Conservation (phyloP, 2,113 vertebrate genomes). For the Halcyon malimbica region DNA sequence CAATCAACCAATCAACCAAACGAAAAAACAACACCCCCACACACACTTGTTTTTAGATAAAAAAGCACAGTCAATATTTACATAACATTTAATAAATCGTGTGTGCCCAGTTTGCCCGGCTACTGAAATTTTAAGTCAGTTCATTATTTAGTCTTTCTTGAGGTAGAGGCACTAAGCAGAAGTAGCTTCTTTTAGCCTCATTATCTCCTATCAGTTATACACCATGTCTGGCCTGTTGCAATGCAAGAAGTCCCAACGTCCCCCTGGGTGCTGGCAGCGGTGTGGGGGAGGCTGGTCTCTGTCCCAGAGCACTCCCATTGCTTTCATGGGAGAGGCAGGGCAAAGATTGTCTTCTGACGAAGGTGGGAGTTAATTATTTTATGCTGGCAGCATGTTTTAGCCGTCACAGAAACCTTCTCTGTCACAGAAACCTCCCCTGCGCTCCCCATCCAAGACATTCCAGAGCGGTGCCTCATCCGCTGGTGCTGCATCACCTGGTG, state of each 20-base stretch:
- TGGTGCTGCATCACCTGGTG: background rate
- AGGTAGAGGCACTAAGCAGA: background rate
- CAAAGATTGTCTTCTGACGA: accelerated
- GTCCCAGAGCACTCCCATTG: accelerated
- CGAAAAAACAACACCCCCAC: background rate
- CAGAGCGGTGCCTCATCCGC: background rate
- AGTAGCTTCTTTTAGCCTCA: background rate
- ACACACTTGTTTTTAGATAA: background rate
- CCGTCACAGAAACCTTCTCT: background rate
- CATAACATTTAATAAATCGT: background rate
- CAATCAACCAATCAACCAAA: background rate
- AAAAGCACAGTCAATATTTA: background rate
- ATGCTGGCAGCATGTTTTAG: background rate
- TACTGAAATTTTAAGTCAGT: background rate
- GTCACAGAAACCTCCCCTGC: background rate
- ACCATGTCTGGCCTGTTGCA: accelerated
- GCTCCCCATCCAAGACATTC: constrained; percentile 6
- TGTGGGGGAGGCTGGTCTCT: accelerated
- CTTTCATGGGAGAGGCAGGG: background rate
- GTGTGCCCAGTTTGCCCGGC: background rate
- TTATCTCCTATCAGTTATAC: background rate
- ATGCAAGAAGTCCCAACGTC: background rate
- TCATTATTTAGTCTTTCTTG: background rate
- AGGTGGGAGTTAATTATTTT: background rate
- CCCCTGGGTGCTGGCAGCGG: background rate